Percentiles rank a stretch among this genome's conserved stretches.
Conservation (phyloP, 2,113 vertebrate species). For the Stigmatopora nigra region DNA sequence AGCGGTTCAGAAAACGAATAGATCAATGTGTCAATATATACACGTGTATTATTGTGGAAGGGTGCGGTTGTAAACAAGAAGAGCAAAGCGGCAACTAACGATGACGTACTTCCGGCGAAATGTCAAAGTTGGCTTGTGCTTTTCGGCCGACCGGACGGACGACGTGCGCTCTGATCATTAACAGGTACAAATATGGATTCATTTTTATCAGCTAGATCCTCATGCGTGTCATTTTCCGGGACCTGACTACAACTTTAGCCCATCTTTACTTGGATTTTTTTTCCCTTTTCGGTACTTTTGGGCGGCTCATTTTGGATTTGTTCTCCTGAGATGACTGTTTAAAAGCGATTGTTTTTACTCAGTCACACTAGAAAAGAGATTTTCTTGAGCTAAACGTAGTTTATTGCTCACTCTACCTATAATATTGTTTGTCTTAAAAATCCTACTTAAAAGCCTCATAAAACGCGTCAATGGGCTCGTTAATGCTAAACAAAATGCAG, state of each 20-base stretch:
- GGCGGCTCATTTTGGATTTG: not conserved
- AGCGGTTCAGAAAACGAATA: no score
- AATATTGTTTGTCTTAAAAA: not conserved
- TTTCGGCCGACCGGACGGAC: slow-evolving; percentile 21
- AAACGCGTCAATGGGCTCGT: not conserved
- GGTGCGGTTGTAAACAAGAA: not conserved
- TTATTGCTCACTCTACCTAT: not conserved
- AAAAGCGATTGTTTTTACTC: not conserved
- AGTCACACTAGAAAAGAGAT: not conserved
- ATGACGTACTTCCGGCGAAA: slow-evolving; percentile 63
- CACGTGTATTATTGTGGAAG: no score
- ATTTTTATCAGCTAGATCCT: not conserved
- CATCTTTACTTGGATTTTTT: slow-evolving; percentile 10
- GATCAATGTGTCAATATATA: no score
- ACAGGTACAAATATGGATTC: slow-evolving; percentile 17
- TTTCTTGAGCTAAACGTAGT: not conserved
- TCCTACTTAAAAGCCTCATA: not conserved
- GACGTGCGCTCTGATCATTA: not conserved
- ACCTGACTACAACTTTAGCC: not conserved
- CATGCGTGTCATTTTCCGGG: not conserved
- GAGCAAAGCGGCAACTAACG: no score
- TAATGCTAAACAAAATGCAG: not conserved
- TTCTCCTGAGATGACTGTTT: not conserved
- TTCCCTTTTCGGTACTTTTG: slow-evolving; percentile 10
- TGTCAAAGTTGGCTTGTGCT: slow-evolving; percentile 44